These are phyloP conservation scores for Isaurus tuberculatus DNA, from an alignment of 92 coral and sea anemone species.

Conservation along the genomic window DNA sequence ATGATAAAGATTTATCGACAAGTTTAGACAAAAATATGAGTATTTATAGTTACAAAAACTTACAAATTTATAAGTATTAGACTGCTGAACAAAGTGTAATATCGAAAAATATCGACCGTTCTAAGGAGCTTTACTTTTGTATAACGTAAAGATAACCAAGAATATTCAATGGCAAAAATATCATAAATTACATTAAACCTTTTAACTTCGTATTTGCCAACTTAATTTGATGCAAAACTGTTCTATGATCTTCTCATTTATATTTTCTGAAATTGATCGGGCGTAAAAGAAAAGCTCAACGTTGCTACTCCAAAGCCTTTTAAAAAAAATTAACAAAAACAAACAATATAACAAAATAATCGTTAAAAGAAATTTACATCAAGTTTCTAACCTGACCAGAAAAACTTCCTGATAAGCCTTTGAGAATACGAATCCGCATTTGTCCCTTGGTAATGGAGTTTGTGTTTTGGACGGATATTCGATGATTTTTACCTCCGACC, in stretches of 20 bases:
- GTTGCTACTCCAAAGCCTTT: neutral
- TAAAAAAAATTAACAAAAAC: neutral
- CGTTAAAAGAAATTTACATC: neutral
- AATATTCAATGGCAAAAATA: neutral
- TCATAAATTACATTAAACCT: neutral
- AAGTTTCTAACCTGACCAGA: constrained; percentile 57
- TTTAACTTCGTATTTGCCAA: neutral
- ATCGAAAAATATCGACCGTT: neutral
- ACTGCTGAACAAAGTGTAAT: constrained; percentile 7
- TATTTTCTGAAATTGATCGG: neutral
- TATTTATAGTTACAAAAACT: neutral
- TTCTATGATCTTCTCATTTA: neutral
- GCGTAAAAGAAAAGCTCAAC: neutral
- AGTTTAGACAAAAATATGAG: neutral
- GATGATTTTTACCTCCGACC: constrained; percentile 50
- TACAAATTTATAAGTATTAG: constrained; percentile 1
- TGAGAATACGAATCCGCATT: constrained; percentile 80
- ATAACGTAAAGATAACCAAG: neutral
- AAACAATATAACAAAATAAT: neutral
- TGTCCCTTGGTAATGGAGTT: constrained; percentile 77
- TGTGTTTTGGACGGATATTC: constrained; percentile 79
- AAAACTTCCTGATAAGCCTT: constrained; percentile 71
- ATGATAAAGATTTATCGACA: neutral
- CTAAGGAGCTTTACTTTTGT: neutral
- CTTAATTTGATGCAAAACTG: neutral